A percentile compares a stretch with the other conserved stretches of the same genome.
These are phyloP conservation scores for Drosophila chauvacae DNA, from an alignment of 1,140 invertebrate species.

Conservation along the genomic window DNA sequence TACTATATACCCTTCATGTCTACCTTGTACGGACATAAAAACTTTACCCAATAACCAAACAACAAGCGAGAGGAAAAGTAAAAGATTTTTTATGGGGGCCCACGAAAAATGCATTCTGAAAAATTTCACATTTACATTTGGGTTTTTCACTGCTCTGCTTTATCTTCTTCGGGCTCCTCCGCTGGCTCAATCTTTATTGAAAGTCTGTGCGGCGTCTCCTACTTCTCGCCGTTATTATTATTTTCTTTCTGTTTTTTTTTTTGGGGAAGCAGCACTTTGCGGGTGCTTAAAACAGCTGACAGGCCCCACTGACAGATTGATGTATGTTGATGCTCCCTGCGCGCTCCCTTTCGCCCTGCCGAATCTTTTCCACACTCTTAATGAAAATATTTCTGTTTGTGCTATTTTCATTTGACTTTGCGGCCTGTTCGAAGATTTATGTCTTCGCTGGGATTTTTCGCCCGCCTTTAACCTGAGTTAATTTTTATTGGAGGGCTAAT, in stretches of 20 bases:
- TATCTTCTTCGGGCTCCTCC: constrained; percentile 27
- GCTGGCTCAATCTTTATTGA: constrained; percentile 72
- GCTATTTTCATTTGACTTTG: constrained; percentile 71
- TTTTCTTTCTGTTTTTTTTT: constrained; percentile 33
- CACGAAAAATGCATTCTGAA: constrained; percentile 55
- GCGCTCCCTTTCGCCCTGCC: constrained; percentile 14
- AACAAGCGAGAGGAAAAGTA: constrained; percentile 41
- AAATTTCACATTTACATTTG: constrained; percentile 59
- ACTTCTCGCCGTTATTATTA: constrained; percentile 20
- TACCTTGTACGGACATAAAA: background rate
- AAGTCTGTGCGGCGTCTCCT: constrained; percentile 43
- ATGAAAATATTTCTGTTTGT: constrained; percentile 81
- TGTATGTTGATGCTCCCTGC: constrained; percentile 73
- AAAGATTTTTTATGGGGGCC: constrained; percentile 29
- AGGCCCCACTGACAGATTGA: constrained; percentile 82
- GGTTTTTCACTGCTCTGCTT: constrained; percentile 33
- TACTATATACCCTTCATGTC: background rate
- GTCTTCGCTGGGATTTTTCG: constrained; percentile 45
- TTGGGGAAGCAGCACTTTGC: constrained; percentile 73
- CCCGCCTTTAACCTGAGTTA: constrained; percentile 48
- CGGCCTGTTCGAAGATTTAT: constrained; percentile 66
- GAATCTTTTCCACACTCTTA: constrained; percentile 72
- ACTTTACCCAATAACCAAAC: constrained; percentile 40
- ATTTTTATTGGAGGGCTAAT: constrained; percentile 62
- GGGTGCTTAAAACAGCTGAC: constrained; percentile 82